Evolutionary conservation across 2,113 vertebrate species (phyloP).

Genomic region (Datnioides undecimradiatus): DNA sequence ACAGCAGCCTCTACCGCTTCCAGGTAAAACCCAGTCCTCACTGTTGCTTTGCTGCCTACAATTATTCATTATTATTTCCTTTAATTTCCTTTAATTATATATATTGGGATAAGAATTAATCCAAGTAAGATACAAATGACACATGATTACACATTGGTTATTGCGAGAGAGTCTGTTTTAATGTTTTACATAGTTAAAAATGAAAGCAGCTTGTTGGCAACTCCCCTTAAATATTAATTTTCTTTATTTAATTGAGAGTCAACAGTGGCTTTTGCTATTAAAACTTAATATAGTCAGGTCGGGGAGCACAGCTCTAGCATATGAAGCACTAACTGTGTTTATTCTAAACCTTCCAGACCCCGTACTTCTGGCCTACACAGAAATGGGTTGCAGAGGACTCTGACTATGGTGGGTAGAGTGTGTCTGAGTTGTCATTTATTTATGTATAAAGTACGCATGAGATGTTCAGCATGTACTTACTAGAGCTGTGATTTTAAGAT

Average conservation of each 20-base stretch:
- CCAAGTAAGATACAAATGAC: not conserved
- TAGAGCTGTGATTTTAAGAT: not conserved
- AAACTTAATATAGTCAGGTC: no score
- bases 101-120: no score
- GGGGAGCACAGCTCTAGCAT: no score
- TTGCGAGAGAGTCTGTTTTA: not conserved
- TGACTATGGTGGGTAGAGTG: constrained; percentile 90
- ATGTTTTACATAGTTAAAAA: no score
- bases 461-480: no score
- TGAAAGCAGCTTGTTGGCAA: no score
- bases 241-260: no score
- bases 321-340: not conserved
- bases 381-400: constrained; percentile 92
- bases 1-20: constrained; percentile 91
- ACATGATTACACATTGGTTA: not conserved
- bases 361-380: constrained; percentile 96
- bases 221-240: no score
- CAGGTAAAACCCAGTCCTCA: constrained; percentile 82
- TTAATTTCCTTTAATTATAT: no score
- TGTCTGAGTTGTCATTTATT: no score
- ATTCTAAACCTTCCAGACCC: constrained; percentile 84
- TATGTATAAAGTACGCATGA: no score
- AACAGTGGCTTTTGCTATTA: not conserved
- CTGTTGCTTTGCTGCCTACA: not conserved
- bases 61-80: no score